A percentile compares a stretch with the other conserved stretches of the same genome.
Evolutionary conservation across 2,797 vertebrate species (phyloP).

Genomic region (Neosilurus hyrtlii): DNA sequence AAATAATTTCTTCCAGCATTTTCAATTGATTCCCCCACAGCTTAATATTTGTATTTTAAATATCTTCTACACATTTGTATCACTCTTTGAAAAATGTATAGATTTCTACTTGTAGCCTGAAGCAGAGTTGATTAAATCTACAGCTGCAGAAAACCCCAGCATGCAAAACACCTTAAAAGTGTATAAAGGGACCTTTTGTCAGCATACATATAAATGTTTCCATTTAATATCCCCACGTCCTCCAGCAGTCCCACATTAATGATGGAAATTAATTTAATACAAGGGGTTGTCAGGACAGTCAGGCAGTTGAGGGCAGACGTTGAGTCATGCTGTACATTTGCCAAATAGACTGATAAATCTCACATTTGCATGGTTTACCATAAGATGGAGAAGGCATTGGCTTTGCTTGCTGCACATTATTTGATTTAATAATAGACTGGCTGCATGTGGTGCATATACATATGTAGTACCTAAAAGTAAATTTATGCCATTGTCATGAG

Average conservation of each 20-base stretch:
- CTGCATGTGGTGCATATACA: neutral
- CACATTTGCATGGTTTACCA: neutral
- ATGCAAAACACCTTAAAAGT: neutral
- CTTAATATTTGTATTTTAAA: neutral
- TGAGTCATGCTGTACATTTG: neutral
- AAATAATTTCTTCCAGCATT: neutral
- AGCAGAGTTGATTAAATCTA: conserved; percentile 8
- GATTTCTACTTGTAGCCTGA: neutral
- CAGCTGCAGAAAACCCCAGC: neutral
- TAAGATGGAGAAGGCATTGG: neutral
- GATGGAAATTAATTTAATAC: neutral
- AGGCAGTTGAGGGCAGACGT: no score
- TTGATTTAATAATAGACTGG: neutral
- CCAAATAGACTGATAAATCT: neutral
- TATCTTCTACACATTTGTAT: neutral
- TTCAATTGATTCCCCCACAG: neutral
- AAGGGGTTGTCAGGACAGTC: neutral
- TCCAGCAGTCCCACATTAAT: conserved; percentile 18
- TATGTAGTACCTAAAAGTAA: neutral
- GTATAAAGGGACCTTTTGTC: neutral
- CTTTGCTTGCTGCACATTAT: neutral
- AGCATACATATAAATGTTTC: neutral
- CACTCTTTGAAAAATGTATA: neutral
- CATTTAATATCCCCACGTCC: conserved; percentile 1
- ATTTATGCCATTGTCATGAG: neutral